phyloP scores from a whole-genome alignment of 2,888 invertebrate species.

The Synergus japonicus region DNA sequence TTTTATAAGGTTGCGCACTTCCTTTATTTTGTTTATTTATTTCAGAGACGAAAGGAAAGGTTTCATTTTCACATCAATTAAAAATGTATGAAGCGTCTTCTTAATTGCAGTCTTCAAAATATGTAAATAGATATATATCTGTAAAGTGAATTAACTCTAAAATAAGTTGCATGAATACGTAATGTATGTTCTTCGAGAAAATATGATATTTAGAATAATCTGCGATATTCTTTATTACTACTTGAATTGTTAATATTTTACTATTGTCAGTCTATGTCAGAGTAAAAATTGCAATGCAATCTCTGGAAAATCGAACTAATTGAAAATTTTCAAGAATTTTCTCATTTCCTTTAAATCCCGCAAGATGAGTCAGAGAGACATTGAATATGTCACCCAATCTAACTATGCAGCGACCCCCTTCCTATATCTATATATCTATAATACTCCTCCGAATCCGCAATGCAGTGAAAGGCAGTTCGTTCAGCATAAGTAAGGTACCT shows the following conservation, averaged over 20 bases:
- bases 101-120: background rate
- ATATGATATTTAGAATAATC: background rate
- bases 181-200: background rate
- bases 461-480: slow-evolving; percentile 35
- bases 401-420: background rate
- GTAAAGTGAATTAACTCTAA: background rate
- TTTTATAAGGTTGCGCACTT: slow-evolving; percentile 3
- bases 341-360: background rate
- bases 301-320: background rate
- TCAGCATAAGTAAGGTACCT: slow-evolving; percentile 12
- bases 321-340: background rate
- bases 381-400: slow-evolving; percentile 40
- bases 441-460: slow-evolving; percentile 38
- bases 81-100: background rate
- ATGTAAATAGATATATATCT: background rate
- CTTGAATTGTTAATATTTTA: too few relatives aligned
- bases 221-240: too few relatives aligned
- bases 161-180: background rate
- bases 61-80: background rate
- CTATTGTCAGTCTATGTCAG: too few relatives aligned
- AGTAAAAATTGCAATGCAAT: background rate
- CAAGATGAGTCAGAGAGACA: background rate
- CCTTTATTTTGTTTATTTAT: background rate
- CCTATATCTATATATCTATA: slow-evolving; percentile 12
- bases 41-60: background rate